phyloP scores from a whole-genome alignment of 2,113 vertebrate species.

The Triplophysa siluroides region DNA sequence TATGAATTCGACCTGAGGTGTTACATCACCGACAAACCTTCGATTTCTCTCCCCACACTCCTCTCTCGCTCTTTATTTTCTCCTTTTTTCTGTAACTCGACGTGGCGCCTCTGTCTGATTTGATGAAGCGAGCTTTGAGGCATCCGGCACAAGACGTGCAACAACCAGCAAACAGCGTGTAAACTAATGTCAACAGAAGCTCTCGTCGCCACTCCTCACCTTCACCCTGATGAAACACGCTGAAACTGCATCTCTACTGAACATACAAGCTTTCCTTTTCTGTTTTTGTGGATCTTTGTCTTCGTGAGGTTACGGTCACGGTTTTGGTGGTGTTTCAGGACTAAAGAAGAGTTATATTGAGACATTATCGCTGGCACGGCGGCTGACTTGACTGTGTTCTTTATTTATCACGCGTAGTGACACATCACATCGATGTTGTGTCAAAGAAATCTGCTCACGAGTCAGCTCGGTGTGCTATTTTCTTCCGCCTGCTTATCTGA shows the following conservation, averaged over 20 bases:
- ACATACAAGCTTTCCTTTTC: constrained; percentile 56
- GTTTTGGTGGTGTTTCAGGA: constrained; percentile 16
- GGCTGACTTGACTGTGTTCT: constrained; percentile 2
- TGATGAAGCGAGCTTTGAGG: constrained; percentile 66
- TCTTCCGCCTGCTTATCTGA: not conserved
- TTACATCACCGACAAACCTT: constrained; percentile 54
- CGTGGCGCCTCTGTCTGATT: constrained; percentile 72
- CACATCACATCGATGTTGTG: constrained; percentile 33
- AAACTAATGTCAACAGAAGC: constrained; percentile 79
- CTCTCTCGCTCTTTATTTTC: constrained; percentile 43
- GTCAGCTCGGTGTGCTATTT: constrained; percentile 1
- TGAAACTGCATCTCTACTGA: constrained; percentile 70
- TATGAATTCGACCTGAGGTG: constrained; percentile 52
- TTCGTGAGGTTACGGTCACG: constrained; percentile 15
- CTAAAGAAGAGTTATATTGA: constrained; percentile 39
- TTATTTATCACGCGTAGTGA: constrained; percentile 12
- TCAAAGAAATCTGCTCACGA: constrained; percentile 21
- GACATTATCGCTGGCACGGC: not conserved
- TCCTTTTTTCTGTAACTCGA: constrained; percentile 65
- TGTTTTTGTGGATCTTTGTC: not conserved
- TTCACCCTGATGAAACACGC: constrained; percentile 75
- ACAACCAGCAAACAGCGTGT: constrained; percentile 73
- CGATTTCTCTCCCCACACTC: constrained; percentile 47
- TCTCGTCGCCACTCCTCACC: constrained; percentile 61
- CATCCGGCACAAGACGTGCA: constrained; percentile 64